Base-by-base conservation (phyloP, 2,888 invertebrate genomes). In the Caenorhabditis angaria region DNA sequence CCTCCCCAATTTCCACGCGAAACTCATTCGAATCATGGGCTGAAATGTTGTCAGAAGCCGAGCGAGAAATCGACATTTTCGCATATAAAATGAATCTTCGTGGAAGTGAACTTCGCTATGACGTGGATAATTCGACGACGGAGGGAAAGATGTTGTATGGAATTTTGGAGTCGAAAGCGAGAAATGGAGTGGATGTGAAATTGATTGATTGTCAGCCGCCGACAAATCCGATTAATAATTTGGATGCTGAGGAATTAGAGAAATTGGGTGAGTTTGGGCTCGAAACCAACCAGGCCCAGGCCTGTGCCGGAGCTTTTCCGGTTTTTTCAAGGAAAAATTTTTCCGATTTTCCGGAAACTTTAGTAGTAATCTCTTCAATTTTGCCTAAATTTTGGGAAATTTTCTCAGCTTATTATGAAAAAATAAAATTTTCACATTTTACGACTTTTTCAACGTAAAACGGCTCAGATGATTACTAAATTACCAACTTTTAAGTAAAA, bases 51-150 rank as follows among this genome's bases (percentile, higher is more conserved):
- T 54, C 57, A 35, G 47, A 51, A 14, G 65, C 73, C 5, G 18
- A 24, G 22, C 61, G 56, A 3, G 65, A 65, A 14, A 73, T 73
- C 18, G 62, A 68, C 35, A 65, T 73, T 6, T 69, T 73, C 28
- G 68, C 73, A 3, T 73, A 62, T 55, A 68, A 69, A 12, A 73
- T 73, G 73, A 73, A 73, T 53, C 57, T 73, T 0, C 65, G 73
- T 8, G 73, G 68, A n/a, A 57, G 28, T 27, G 73, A 73, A 28
- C 27, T 73, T 24, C 56, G 56, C 18, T 68, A 68, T 47, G 73
- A 73, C 24, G 61, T 65, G 20, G 73, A 73, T 27, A 73, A 73
- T 28, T 68, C 73, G 35, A 73, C 73, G 20, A 55, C 59, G 20
- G 68, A 73, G 51, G 73, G 73, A n/a, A 47, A 57, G 24, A 58